Base-by-base conservation (phyloP, 2,797 vertebrate genomes). In the Microchirus variegatus region DNA sequence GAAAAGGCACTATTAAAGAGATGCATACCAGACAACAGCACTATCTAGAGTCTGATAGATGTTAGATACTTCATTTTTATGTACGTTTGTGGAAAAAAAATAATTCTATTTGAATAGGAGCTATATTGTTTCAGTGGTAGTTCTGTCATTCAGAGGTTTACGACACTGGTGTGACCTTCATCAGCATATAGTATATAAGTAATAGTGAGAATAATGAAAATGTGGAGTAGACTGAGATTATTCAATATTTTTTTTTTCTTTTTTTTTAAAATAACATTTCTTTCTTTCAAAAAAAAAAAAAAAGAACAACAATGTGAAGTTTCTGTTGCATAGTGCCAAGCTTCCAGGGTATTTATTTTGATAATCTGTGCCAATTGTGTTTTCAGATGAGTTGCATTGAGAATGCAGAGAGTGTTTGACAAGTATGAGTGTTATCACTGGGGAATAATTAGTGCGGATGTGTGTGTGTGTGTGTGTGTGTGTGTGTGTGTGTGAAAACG, bases 341-440 rank as follows among this genome's bases (percentile, higher is more conserved):
- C 85, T 87, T 89, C 89, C 90, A 86, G 88, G 90, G 86, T 90
- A 90, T 90, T 91, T 91, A 89, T 92, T 93, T 91, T 89, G 80
- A 89, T 87, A 85, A 90, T 87, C 82, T 80, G 87, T 92, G 91
- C 91, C 91, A 92, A 90, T 70, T 72, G 83, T 86, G 82, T 84
- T 87, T 83, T 75, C 77, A 58, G 68, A 83, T 63, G 78, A 78
- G 76, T 78, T 78, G 73, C 70, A 53, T 76, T 48, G 56, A 73
- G 75, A 66, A 57, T 69, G 67, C 75, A 46, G 73, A 45, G 48
- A 36, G 57, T 55, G 56, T 46, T 53, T 61, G 72, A 45, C 53
- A 26, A 56, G 76, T 53, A 68, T 67, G 71, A 48, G 59, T 54
- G 64, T 65, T 3, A 64, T 62, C n/a, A 46, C 53, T 53, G 61